These are phyloP conservation scores for Piprites chloris DNA, from an alignment of 2,113 vertebrate genomes.

Conservation along the genomic window DNA sequence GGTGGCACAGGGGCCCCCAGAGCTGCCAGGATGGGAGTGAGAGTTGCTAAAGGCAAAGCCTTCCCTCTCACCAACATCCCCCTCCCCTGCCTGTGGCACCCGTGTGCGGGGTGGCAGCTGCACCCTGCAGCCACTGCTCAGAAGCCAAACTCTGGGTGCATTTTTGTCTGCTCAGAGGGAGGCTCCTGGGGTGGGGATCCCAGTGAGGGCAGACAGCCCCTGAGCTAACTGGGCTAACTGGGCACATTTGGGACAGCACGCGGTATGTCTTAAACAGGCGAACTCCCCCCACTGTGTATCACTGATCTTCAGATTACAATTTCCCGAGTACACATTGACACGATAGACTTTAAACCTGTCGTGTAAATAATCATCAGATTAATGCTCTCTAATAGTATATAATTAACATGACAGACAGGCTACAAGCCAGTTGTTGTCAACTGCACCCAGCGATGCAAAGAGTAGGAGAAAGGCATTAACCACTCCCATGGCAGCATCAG, in stretches of 20 bases:
- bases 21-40: neutral
- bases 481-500: neutral
- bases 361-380: conserved; percentile 63
- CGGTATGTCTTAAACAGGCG: accelerated
- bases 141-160: neutral
- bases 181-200: neutral
- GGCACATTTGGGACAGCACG: neutral
- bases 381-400: conserved; percentile 60
- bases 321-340: conserved; percentile 19
- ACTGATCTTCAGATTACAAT: neutral
- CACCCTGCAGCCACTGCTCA: neutral
- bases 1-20: accelerated
- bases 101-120: accelerated
- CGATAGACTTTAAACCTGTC: conserved; percentile 47
- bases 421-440: conserved; percentile 39
- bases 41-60: neutral
- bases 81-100: neutral
- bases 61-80: neutral
- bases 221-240: accelerated
- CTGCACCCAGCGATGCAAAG: neutral
- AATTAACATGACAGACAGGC: conserved; percentile 67
- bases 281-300: neutral
- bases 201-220: neutral
- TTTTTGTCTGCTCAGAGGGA: neutral
- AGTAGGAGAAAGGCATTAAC: neutral